A percentile compares a stretch with the other conserved stretches of the same genome.
phyloP scores from a whole-genome alignment of 2,888 invertebrate species.

The Uloborus plumipes region DNA sequence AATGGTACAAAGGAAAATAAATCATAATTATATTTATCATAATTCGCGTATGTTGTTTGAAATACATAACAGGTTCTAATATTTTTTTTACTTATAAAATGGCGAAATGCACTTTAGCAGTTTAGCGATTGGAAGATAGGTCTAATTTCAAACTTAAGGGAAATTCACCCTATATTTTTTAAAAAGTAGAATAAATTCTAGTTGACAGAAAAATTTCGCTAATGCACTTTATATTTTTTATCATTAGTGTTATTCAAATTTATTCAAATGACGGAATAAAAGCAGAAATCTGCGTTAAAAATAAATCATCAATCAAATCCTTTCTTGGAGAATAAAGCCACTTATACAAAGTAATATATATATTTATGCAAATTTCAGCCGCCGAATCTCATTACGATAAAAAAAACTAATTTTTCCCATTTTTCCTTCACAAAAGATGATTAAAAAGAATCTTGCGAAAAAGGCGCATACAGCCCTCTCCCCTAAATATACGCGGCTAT shows the following conservation, averaged over 20 bases:
- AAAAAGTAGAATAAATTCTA: too few species aligned
- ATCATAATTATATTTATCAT: too few species aligned
- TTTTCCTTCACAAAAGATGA: slow-evolving; percentile 37
- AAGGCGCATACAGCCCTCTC: slow-evolving; percentile 14
- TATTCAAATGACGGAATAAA: slow-evolving; percentile 31
- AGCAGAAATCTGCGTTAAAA: slow-evolving; percentile 29
- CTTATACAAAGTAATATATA: slow-evolving; percentile 33
- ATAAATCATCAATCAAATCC: slow-evolving; percentile 47
- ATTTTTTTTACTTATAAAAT: too few species aligned
- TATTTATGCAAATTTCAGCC: slow-evolving; percentile 47
- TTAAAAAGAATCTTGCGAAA: slow-evolving; percentile 31
- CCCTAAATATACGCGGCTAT: slow-evolving; percentile 15
- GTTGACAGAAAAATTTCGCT: too few species aligned
- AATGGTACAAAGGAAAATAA: too few species aligned
- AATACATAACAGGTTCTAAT: too few species aligned
- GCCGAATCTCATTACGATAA: slow-evolving; percentile 26
- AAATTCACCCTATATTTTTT: too few species aligned
- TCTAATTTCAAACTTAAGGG: too few species aligned
- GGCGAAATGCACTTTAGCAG: too few species aligned
- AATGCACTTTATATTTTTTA: too few species aligned
- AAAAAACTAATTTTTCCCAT: slow-evolving; percentile 41
- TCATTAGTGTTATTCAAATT: slow-evolving; percentile 28
- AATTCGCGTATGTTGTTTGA: too few species aligned
- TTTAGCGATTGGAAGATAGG: too few species aligned
- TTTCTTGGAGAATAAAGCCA: slow-evolving; percentile 25